Base-by-base conservation (phyloP, 2,113 vertebrate genomes). In the Campylorhamphus procurvoides region DNA sequence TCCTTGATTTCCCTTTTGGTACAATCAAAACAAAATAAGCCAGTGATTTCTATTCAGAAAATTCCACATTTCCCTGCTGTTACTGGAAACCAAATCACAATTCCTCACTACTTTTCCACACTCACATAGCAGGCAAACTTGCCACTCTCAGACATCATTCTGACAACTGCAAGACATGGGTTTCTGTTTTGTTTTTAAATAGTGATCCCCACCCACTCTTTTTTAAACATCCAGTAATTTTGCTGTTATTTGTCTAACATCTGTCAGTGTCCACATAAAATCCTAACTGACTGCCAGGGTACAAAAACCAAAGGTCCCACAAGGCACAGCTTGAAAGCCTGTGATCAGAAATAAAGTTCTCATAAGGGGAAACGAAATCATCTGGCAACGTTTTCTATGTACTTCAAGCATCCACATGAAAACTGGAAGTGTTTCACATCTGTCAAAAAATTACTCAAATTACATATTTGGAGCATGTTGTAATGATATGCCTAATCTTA, bases 81-180 rank as follows among this genome's bases (percentile, higher is more conserved):
- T 53, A 52, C 12, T 8, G 46, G 37, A 88, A 53, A 29, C n/a
- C 0, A 1, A 76, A 46, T 47, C 47, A 50, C 0, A 0, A 55
- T 16, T 89, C 47, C 19, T 25, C 24, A 8, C 50, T 71, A 50
- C 17, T 53, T 14, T 27, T 55, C 72, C 47, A 44, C 1, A 39
- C 8, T 37, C 40, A 37, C 16, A 55, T 0, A 47, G 33, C 33
- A 62, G 84, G 49, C 12, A 29, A 55, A 42, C 16, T 20, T n/a
- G 39, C 4, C 35, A 29, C 28, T 64, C 49, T 68, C 53, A 39
- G 33, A 18, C 29, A 20, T 12, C 18, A 52, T 20, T 10, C 42
- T 37, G 33, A 4, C 14, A 77, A 40, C 22, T 20, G 8, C 0
- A 0, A 78, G 24, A 67, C 6, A 39, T 1, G 7, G 5, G 5